Percentiles rank a stretch among this genome's conserved stretches.
These are phyloP conservation scores for Sceloporus undulatus DNA, from an alignment of 2,113 vertebrate species.

Conservation along the genomic window DNA sequence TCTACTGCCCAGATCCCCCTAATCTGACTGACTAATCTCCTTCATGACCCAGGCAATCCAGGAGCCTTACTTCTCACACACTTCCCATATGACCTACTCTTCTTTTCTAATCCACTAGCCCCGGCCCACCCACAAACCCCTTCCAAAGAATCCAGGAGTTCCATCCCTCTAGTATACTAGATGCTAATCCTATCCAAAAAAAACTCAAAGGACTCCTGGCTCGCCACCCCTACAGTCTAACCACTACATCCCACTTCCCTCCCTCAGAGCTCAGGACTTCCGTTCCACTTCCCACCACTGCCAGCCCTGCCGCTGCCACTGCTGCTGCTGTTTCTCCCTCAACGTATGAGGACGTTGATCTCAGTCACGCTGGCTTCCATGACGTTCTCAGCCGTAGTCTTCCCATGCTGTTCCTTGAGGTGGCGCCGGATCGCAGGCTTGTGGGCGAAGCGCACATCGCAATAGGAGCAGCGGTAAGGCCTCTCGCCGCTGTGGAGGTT, in stretches of 20 bases:
- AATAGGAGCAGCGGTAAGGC: slow-evolving; percentile 92
- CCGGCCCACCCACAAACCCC: slow-evolving; percentile 4
- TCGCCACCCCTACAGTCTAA: slow-evolving; percentile 12
- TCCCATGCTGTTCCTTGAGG: slow-evolving; percentile 94
- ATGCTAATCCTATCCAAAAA: slow-evolving; percentile 30
- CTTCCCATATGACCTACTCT: background rate
- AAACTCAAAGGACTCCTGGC: background rate
- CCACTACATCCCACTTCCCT: slow-evolving; percentile 10
- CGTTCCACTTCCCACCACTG: background rate
- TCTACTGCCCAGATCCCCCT: background rate
- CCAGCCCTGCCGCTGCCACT: too few relatives aligned
- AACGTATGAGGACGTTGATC: slow-evolving; percentile 75
- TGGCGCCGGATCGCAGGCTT: slow-evolving; percentile 92
- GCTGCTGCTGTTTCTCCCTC: background rate
- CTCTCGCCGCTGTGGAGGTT: slow-evolving; percentile 93
- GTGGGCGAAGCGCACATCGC: slow-evolving; percentile 93
- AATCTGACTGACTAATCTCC: slow-evolving; percentile 18
- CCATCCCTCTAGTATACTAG: slow-evolving; percentile 36
- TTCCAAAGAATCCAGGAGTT: slow-evolving; percentile 22
- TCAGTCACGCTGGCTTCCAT: slow-evolving; percentile 79
- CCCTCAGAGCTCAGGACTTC: slow-evolving; percentile 20
- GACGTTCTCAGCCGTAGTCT: slow-evolving; percentile 91
- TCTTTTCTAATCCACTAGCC: slow-evolving; percentile 18
- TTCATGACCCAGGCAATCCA: background rate
- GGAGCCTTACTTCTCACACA: background rate